Conservation (phyloP, 2,113 vertebrate species). For the Prionailurus viverrinus region DNA sequence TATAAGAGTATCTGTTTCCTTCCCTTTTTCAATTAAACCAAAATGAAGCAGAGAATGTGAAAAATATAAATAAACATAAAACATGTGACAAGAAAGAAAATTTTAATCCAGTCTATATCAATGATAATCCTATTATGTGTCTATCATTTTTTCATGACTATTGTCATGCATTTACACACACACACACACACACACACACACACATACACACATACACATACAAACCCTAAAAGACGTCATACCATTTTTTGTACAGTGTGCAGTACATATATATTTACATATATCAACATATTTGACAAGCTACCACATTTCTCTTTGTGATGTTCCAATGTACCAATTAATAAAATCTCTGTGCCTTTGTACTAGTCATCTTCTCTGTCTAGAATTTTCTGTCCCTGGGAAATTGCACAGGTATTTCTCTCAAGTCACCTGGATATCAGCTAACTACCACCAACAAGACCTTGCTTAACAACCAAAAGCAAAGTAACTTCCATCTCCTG, state of each 20-base stretch:
- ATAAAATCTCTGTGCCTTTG: background rate
- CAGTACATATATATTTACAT: background rate
- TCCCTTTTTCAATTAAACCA: background rate
- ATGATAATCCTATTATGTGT: background rate
- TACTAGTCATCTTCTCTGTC: background rate
- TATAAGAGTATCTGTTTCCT: background rate
- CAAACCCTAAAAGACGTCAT: background rate
- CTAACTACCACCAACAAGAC: background rate
- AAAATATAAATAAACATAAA: background rate
- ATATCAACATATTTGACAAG: background rate
- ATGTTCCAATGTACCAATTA: background rate
- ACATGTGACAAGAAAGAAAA: background rate
- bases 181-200: background rate
- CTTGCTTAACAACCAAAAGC: background rate
- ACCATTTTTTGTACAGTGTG: background rate
- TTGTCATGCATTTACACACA: background rate
- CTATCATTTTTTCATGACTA: background rate
- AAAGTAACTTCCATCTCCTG: background rate
- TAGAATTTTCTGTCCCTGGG: background rate
- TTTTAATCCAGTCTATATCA: background rate
- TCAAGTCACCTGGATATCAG: background rate
- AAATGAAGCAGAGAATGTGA: background rate
- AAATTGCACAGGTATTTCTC: background rate
- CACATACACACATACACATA: background rate
- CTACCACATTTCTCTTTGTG: background rate